Percentiles rank a stretch among this genome's conserved stretches.
phyloP scores from a whole-genome alignment of 2,888 invertebrate species.

The Poecilus cupreus region DNA sequence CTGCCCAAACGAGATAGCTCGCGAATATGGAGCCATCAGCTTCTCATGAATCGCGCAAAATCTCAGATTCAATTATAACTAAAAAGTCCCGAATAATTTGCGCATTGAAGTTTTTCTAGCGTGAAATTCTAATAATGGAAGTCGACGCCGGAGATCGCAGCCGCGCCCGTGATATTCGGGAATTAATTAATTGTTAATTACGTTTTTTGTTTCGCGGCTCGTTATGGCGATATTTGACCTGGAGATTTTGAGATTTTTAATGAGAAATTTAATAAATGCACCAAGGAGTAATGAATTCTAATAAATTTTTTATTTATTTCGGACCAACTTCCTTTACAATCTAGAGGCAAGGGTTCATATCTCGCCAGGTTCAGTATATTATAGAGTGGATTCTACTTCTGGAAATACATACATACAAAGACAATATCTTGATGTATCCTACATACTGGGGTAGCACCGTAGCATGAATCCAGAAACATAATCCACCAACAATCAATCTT shows the following conservation, averaged over 20 bases:
- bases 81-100: conserved; percentile 46
- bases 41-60: background rate
- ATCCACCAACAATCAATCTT: too few relatives aligned
- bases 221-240: background rate
- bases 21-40: background rate
- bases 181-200: conserved; percentile 46
- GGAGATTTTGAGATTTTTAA: background rate
- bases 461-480: too few relatives aligned
- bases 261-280: background rate
- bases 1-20: background rate
- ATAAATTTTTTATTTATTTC: too few relatives aligned
- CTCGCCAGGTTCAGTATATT: too few relatives aligned
- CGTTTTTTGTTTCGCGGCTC: background rate
- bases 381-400: too few relatives aligned
- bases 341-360: too few relatives aligned
- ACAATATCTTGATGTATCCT: too few relatives aligned
- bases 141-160: background rate
- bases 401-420: too few relatives aligned
- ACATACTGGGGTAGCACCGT: too few relatives aligned
- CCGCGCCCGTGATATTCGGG: background rate
- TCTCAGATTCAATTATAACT: conserved; percentile 48
- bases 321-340: too few relatives aligned
- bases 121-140: conserved; percentile 44
- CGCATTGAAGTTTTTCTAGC: conserved; percentile 39
- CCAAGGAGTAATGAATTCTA: too few relatives aligned